These are phyloP conservation scores for Gavia stellata DNA, from an alignment of 2,113 vertebrate species.

Conservation along the genomic window DNA sequence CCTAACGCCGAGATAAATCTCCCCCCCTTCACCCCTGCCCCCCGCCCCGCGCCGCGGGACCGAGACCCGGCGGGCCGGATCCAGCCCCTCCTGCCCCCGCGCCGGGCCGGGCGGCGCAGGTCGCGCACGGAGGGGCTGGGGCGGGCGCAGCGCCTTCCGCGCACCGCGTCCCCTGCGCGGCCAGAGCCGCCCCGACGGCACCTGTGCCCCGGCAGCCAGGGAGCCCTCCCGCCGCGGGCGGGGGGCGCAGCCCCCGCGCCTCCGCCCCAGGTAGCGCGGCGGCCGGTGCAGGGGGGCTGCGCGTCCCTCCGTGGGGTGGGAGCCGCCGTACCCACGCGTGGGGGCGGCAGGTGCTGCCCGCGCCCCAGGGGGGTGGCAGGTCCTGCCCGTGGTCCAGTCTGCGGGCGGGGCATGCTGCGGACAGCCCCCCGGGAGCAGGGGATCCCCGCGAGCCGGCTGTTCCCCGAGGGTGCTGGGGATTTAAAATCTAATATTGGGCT, in stretches of 20 bases:
- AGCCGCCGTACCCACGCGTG: not conserved
- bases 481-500: not conserved
- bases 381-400: not conserved
- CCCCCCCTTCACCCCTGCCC: not conserved
- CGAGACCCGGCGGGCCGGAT: accelerated
- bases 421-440: not conserved
- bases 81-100: not conserved
- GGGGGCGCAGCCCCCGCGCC: no score
- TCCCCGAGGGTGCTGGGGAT: not conserved
- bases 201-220: not conserved
- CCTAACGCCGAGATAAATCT: not conserved
- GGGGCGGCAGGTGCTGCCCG: not conserved
- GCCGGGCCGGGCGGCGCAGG: no score
- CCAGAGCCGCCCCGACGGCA: not conserved
- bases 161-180: not conserved
- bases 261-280: not conserved
- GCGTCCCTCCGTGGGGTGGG: not conserved
- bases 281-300: no score
- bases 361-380: accelerated
- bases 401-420: not conserved
- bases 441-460: not conserved
- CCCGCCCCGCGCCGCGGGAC: not conserved
- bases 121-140: no score
- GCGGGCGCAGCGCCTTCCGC: no score
- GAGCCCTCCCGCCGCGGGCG: no score